phyloP scores from a whole-genome alignment of 2,113 vertebrate species.

The Bufo gargarizans region DNA sequence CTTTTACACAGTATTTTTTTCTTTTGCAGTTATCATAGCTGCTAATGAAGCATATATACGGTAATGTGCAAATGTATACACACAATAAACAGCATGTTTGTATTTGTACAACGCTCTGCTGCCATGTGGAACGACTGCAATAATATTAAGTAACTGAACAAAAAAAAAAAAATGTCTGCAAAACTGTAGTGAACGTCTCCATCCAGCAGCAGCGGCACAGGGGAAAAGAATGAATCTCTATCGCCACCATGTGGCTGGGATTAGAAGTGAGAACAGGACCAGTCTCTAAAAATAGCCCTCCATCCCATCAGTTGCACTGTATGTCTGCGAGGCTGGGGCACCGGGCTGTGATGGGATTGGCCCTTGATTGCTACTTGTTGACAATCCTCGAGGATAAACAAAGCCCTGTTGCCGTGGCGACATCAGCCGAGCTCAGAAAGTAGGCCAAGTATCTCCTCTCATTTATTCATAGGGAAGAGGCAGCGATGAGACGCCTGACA shows the following conservation, averaged over 20 bases:
- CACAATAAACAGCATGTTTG: too few relatives aligned
- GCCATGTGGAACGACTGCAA: not conserved
- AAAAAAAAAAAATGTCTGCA: not conserved
- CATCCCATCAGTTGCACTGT: slow-evolving; percentile 27
- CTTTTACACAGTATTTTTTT: too few relatives aligned
- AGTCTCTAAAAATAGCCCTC: not conserved
- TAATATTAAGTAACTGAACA: not conserved
- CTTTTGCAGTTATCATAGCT: too few relatives aligned
- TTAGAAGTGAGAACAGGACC: fast-evolving
- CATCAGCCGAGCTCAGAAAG: slow-evolving; percentile 43
- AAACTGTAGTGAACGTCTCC: not conserved
- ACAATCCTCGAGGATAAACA: slow-evolving; percentile 51
- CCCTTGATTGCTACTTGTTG: slow-evolving; percentile 39
- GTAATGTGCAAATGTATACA: too few relatives aligned
- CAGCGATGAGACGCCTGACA: not conserved
- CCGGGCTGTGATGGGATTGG: slow-evolving; percentile 31
- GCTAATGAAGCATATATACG: too few relatives aligned
- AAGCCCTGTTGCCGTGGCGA: slow-evolving; percentile 37
- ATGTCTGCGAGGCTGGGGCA: slow-evolving; percentile 33
- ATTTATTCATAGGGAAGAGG: slow-evolving; percentile 24
- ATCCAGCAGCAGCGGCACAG: not conserved
- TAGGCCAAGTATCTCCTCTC: slow-evolving; percentile 40
- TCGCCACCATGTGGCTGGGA: slow-evolving; percentile 65
- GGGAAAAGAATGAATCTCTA: not conserved
- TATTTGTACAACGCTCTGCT: too few relatives aligned